Evolutionary conservation across 2,113 vertebrate genomes (phyloP).

Genomic region (Callospermophilus lateralis): DNA sequence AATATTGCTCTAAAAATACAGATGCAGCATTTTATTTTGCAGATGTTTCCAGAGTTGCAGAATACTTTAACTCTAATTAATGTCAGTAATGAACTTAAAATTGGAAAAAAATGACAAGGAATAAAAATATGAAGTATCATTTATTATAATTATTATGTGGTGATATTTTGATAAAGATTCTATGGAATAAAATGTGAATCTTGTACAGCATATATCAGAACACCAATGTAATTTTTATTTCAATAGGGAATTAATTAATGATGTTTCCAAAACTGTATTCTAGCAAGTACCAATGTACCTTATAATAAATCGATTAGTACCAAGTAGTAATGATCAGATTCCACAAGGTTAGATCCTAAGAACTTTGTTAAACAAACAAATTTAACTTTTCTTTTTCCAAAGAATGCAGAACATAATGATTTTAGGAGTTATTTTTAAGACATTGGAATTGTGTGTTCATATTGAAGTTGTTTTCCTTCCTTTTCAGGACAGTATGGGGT

Average conservation of each 20-base stretch:
- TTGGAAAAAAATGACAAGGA: conserved; percentile 52
- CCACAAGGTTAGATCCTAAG: neutral
- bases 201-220: conserved; percentile 11
- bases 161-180: conserved; percentile 62
- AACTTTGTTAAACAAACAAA: neutral
- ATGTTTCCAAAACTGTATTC: conserved; percentile 38
- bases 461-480: neutral
- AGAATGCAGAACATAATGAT: neutral
- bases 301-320: neutral
- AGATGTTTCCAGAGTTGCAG: conserved; percentile 41
- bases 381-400: neutral
- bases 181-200: conserved; percentile 56
- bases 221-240: conserved; percentile 27
- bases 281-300: neutral
- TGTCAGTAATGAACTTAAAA: conserved; percentile 68
- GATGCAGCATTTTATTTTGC: conserved; percentile 53
- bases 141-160: conserved; percentile 36
- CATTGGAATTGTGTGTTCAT: conserved; percentile 14
- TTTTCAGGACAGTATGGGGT: neutral
- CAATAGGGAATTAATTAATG: conserved; percentile 48
- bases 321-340: neutral
- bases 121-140: conserved; percentile 54
- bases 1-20: conserved; percentile 69
- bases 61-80: conserved; percentile 79
- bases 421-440: conserved; percentile 26